Evolutionary conservation across 2,797 vertebrate genomes (phyloP).

Genomic region (Trichosurus vulpecula): DNA sequence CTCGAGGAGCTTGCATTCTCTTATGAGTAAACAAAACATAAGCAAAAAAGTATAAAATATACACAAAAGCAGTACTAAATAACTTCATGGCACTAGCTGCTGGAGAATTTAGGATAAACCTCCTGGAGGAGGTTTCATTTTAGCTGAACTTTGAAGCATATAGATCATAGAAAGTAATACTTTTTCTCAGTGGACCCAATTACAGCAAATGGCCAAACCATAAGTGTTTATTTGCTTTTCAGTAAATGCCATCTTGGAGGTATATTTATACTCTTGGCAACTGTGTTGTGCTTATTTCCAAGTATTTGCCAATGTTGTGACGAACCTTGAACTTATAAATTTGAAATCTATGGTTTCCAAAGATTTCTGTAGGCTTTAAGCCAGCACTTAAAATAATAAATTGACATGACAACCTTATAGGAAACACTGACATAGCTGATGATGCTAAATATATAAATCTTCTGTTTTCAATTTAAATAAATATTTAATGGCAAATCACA

Average conservation of each 20-base stretch:
- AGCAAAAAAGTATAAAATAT: neutral
- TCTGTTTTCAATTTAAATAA: constrained; percentile 48
- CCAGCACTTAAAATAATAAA: constrained; percentile 58
- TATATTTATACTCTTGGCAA: constrained; percentile 48
- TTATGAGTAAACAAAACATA: neutral
- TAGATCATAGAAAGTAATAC: constrained; percentile 12
- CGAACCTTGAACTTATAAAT: constrained; percentile 33
- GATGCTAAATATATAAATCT: constrained; percentile 42
- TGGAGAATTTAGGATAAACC: neutral
- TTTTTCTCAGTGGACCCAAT: neutral
- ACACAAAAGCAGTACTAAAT: neutral
- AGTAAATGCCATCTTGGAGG: constrained; percentile 23
- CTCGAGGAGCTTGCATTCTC: neutral
- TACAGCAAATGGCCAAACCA: constrained; percentile 9
- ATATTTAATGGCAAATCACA: constrained; percentile 44
- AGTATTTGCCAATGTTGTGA: constrained; percentile 45
- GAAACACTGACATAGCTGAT: constrained; percentile 12
- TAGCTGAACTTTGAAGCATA: neutral
- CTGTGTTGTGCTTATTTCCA: constrained; percentile 32
- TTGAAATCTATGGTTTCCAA: constrained; percentile 31
- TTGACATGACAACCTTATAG: constrained; percentile 41
- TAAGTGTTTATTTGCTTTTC: constrained; percentile 27
- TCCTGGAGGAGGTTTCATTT: neutral
- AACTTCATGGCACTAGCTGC: constrained; percentile 8
- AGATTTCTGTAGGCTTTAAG: constrained; percentile 49